Evolutionary conservation across 2,888 invertebrate species (phyloP).

Genomic region (Cryptops parisi): DNA sequence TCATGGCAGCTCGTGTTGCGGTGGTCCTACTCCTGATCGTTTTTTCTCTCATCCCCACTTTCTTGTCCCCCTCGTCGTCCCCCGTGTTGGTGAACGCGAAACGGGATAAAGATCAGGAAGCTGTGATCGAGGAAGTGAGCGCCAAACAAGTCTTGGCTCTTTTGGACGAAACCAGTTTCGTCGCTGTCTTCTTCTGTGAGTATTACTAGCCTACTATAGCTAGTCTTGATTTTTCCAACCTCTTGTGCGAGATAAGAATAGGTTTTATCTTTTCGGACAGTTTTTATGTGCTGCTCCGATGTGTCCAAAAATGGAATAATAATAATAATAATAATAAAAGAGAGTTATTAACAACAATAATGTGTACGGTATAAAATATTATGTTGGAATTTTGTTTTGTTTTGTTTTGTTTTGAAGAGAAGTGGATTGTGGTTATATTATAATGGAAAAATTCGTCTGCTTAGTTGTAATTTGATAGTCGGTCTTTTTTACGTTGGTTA

Average conservation of each 20-base stretch:
- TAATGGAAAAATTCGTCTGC: too few species aligned
- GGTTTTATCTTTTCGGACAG: background rate
- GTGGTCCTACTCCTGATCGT: background rate
- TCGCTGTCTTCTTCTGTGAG: conserved; percentile 95
- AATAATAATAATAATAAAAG: too few species aligned
- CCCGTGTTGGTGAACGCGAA: too few species aligned
- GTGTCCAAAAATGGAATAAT: background rate
- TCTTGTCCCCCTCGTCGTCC: too few species aligned
- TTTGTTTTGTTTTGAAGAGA: too few species aligned
- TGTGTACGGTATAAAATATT: too few species aligned
- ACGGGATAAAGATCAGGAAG: conserved; percentile 32
- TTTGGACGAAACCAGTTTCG: conserved; percentile 80
- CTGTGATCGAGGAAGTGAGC: conserved; percentile 74
- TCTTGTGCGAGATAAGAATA: too few species aligned
- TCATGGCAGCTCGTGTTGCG: background rate
- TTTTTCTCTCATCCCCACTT: background rate
- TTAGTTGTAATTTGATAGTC: too few species aligned
- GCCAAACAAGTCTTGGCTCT: conserved; percentile 80
- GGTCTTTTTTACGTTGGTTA: too few species aligned
- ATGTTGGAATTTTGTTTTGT: too few species aligned
- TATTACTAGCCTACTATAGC: conserved; percentile 28
- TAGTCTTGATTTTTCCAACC: background rate
- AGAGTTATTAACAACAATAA: too few species aligned
- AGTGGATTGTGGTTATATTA: too few species aligned
- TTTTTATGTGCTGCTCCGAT: background rate